Conservation (phyloP, 2,888 invertebrate genomes). For the Mythimna lalbum region DNA sequence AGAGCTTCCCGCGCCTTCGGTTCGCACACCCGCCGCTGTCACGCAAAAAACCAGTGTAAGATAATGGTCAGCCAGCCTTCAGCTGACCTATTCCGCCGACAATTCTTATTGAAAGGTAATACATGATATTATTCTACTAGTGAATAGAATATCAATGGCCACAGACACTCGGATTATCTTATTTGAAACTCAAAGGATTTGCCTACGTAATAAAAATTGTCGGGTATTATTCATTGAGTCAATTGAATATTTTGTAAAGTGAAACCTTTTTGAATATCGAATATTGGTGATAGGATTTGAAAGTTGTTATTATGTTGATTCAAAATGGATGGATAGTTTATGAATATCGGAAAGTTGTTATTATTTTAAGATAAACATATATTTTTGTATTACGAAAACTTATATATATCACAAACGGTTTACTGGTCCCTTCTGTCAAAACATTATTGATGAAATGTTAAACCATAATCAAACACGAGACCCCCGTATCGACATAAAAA, state of each 20-base stretch:
- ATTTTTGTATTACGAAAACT: neutral
- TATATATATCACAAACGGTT: neutral
- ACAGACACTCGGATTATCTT: conserved; percentile 5
- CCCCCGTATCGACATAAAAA: conserved; percentile 19
- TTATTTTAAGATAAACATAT: neutral
- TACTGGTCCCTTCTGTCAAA: conserved; percentile 15
- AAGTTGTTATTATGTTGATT: conserved; percentile 7
- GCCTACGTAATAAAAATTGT: neutral
- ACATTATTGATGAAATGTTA: conserved; percentile 46
- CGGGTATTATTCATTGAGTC: conserved; percentile 10
- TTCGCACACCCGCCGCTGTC: conserved; percentile 45
- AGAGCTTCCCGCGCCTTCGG: conserved; percentile 62
- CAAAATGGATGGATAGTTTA: neutral
- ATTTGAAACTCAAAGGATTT: conserved; percentile 33
- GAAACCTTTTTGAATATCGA: conserved; percentile 19
- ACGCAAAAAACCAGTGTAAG: conserved; percentile 55
- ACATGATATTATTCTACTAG: conserved; percentile 1
- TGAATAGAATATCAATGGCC: conserved; percentile 22
- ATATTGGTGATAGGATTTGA: neutral
- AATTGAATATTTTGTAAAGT: conserved; percentile 27
- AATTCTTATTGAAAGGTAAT: conserved; percentile 12
- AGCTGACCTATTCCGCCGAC: neutral
- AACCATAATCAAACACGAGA: conserved; percentile 47
- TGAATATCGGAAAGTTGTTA: too few species aligned
- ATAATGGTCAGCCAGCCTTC: conserved; percentile 33